Evolutionary conservation across 2,113 vertebrate species (phyloP).

Genomic region (Clarias macrocephalus): DNA sequence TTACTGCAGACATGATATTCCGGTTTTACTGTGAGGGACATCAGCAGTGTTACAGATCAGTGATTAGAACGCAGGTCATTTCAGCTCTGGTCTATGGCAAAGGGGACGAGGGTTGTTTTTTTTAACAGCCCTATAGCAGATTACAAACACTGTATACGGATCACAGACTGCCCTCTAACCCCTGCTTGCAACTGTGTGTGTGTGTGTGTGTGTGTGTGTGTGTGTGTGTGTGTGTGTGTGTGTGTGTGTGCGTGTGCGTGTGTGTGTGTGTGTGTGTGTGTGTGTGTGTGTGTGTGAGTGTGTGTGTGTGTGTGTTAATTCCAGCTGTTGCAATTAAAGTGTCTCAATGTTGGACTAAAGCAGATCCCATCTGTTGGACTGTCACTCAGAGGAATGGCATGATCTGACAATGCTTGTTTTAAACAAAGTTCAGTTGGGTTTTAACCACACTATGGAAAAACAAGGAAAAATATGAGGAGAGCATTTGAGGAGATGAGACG

Average conservation of each 20-base stretch:
- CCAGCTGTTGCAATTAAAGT: constrained; percentile 53
- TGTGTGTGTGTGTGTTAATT: constrained; percentile 33
- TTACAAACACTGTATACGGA: constrained; percentile 58
- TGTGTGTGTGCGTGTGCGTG: constrained; percentile 38
- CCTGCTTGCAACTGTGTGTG: constrained; percentile 49
- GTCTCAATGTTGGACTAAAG: constrained; percentile 30
- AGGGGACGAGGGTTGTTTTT: constrained; percentile 21
- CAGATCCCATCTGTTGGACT: constrained; percentile 39
- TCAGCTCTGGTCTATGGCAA: constrained; percentile 19
- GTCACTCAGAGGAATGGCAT: constrained; percentile 39
- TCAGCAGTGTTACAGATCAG: constrained; percentile 42
- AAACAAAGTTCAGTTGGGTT: constrained; percentile 31
- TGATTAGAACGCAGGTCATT: constrained; percentile 34
- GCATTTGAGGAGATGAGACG: neutral
- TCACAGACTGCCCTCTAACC: constrained; percentile 56
- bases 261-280: constrained; percentile 35
- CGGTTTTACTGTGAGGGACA: neutral
- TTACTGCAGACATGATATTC: constrained; percentile 13
- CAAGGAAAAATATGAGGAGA: neutral
- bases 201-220: constrained; percentile 37
- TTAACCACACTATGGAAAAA: neutral
- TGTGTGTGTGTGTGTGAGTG: constrained; percentile 26
- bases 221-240: constrained; percentile 41
- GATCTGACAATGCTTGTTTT: constrained; percentile 5
- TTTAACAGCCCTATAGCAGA: constrained; percentile 54